Percentiles rank a stretch among this genome's conserved stretches.
Conservation (phyloP, 2,797 vertebrate species). For the Crypturellus tataupa region DNA sequence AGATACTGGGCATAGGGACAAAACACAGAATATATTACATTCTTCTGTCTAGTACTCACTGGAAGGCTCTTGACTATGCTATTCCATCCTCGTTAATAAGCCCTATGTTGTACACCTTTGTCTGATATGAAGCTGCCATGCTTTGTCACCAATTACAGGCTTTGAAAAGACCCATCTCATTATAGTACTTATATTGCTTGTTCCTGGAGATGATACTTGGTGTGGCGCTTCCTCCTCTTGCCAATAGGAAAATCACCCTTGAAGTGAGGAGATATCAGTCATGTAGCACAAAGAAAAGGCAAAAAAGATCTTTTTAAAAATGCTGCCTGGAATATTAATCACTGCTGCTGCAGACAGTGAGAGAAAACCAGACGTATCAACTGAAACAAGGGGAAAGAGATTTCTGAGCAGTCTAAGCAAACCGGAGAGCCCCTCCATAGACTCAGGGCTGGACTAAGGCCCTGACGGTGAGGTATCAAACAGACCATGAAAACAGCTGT, state of each 20-base stretch:
- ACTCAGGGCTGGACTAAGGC: neutral
- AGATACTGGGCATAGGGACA: constrained; percentile 70
- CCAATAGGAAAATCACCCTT: constrained; percentile 76
- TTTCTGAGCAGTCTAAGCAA: neutral
- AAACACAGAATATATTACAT: constrained; percentile 66
- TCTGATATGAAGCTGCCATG: constrained; percentile 81
- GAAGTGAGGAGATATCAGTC: constrained; percentile 77
- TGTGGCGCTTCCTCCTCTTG: constrained; percentile 72
- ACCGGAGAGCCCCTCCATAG: neutral
- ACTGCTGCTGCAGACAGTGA: neutral
- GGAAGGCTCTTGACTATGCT: constrained; percentile 71
- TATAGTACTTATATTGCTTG: constrained; percentile 77
- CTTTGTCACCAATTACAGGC: constrained; percentile 83
- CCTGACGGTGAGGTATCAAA: neutral
- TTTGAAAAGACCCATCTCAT: constrained; percentile 82
- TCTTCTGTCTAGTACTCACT: constrained; percentile 68
- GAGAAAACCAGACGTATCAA: constrained; percentile 47
- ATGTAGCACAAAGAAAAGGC: constrained; percentile 60
- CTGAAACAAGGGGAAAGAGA: neutral
- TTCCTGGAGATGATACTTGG: constrained; percentile 76
- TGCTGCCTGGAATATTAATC: constrained; percentile 73
- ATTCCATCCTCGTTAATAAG: constrained; percentile 81
- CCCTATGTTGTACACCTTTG: constrained; percentile 77
- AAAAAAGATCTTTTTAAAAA: constrained; percentile 50
- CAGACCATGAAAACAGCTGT: neutral